Conservation (phyloP, 1,140 invertebrate species). For the Venustaconcha ellipsiformis region DNA sequence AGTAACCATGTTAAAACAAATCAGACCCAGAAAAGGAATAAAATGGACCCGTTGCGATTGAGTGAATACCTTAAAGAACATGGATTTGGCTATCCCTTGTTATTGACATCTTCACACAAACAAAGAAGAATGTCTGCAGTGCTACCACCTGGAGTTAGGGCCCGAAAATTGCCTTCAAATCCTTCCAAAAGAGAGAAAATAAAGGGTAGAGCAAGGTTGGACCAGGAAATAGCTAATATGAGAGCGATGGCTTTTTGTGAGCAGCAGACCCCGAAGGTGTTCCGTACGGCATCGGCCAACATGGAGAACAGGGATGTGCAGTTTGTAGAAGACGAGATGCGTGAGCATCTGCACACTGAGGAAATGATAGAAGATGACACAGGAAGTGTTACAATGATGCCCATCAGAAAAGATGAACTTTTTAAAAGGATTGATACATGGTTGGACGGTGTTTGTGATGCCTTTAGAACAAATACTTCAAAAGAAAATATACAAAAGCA, state of each 20-base stretch:
- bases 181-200: constrained; percentile 53
- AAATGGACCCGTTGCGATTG: constrained; percentile 31
- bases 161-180: constrained; percentile 39
- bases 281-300: constrained; percentile 51
- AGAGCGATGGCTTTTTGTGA: constrained; percentile 54
- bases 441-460: constrained; percentile 40
- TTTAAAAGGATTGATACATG: constrained; percentile 48
- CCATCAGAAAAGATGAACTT: constrained; percentile 48
- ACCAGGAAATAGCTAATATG: constrained; percentile 59
- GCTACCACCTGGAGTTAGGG: constrained; percentile 27
- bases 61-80: constrained; percentile 31
- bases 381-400: constrained; percentile 41
- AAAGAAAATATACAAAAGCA: too few species aligned
- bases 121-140: constrained; percentile 11
- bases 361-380: constrained; percentile 33
- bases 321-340: constrained; percentile 51
- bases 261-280: constrained; percentile 44
- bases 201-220: constrained; percentile 52
- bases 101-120: constrained; percentile 15
- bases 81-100: constrained; percentile 30
- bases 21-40: constrained; percentile 8
- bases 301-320: constrained; percentile 50
- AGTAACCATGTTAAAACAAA: constrained; percentile 12
- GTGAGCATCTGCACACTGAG: constrained; percentile 41
- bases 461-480: too few species aligned